phyloP scores from a whole-genome alignment of 2,888 invertebrate genomes.

The Physocephala rufipes region DNA sequence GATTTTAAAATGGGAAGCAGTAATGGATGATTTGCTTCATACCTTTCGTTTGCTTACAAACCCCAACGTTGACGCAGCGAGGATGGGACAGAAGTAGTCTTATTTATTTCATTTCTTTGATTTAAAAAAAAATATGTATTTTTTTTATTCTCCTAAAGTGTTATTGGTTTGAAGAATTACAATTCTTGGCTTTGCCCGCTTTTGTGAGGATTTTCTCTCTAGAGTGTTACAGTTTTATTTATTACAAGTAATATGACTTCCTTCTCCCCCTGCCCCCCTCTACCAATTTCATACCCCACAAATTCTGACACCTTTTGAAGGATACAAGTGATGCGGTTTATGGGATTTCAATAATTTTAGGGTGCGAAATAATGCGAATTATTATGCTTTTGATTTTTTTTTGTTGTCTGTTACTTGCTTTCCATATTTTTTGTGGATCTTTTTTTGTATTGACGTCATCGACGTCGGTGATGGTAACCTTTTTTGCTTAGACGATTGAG shows the following conservation, averaged over 20 bases:
- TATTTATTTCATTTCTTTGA: slow-evolving; percentile 35
- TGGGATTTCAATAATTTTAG: slow-evolving; percentile 51
- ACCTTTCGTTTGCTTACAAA: not conserved
- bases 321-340: slow-evolving; percentile 48
- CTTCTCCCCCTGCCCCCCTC: not conserved
- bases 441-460: slow-evolving; percentile 34
- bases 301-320: slow-evolving; percentile 27
- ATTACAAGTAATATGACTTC: slow-evolving; percentile 43
- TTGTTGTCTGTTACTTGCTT: slow-evolving; percentile 37
- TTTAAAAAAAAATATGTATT: too few relatives aligned
- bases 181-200: slow-evolving; percentile 31
- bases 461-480: slow-evolving; percentile 32
- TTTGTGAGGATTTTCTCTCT: slow-evolving; percentile 45
- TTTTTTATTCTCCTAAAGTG: slow-evolving; percentile 8
- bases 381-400: slow-evolving; percentile 49
- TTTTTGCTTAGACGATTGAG: slow-evolving; percentile 37
- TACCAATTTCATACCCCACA: slow-evolving; percentile 22
- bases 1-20: slow-evolving; percentile 36
- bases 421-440: slow-evolving; percentile 20
- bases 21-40: not conserved
- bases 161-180: slow-evolving; percentile 35
- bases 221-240: slow-evolving; percentile 51
- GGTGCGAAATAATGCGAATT: slow-evolving; percentile 50
- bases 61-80: slow-evolving; percentile 8
- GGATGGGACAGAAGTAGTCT: slow-evolving; percentile 25